phyloP scores from a whole-genome alignment of 2,797 vertebrate species.

The Microctenopoma stevenorrisi region DNA sequence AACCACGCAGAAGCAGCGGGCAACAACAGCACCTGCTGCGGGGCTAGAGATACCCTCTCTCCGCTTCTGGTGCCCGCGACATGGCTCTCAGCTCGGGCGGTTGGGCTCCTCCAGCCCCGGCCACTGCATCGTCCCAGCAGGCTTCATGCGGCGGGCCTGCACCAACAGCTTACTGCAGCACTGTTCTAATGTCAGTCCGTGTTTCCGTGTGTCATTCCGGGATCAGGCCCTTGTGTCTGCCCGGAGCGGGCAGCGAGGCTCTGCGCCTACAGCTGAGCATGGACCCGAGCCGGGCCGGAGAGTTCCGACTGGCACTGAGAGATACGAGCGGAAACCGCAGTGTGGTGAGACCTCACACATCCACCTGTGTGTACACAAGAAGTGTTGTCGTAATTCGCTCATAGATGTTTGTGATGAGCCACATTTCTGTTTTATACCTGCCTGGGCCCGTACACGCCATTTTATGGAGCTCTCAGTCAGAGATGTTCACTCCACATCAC shows the following conservation, averaged over 20 bases:
- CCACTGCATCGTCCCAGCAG: slow-evolving; percentile 70
- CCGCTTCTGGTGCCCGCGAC: slow-evolving; percentile 45
- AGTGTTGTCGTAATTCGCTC: background rate
- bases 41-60: slow-evolving; percentile 30
- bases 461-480: slow-evolving; percentile 11
- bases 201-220: slow-evolving; percentile 86
- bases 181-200: slow-evolving; percentile 88
- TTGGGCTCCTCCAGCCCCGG: slow-evolving; percentile 76
- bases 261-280: slow-evolving; percentile 90
- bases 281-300: slow-evolving; percentile 85
- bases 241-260: slow-evolving; percentile 78
- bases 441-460: slow-evolving; percentile 47
- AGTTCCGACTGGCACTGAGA: slow-evolving; percentile 86
- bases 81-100: slow-evolving; percentile 79
- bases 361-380: slow-evolving; percentile 19
- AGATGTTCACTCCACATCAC: background rate
- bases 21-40: slow-evolving; percentile 28
- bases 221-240: slow-evolving; percentile 76
- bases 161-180: slow-evolving; percentile 72
- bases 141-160: slow-evolving; percentile 56
- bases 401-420: background rate
- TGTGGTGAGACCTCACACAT: slow-evolving; percentile 70
- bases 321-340: slow-evolving; percentile 80
- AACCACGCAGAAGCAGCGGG: slow-evolving; percentile 25
- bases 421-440: background rate